Base-by-base conservation (phyloP, 2,888 invertebrate genomes). In the Eumerus sabulonum region DNA sequence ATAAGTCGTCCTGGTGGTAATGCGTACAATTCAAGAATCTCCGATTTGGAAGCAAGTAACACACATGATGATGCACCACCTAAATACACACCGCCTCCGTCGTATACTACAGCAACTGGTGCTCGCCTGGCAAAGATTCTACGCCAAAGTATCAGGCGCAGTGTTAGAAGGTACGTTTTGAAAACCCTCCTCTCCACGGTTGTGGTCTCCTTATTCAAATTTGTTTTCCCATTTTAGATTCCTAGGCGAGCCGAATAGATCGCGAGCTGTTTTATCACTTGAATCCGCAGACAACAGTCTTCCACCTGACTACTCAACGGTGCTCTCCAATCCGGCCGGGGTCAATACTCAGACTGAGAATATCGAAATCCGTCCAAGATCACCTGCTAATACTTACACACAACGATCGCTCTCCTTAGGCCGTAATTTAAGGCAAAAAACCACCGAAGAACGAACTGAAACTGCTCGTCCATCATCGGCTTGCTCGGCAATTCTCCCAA, bases 11-110 rank as follows among this genome's bases (percentile, higher is more conserved):
- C 82, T 12, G 76, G 74, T 11, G 82, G 85, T 18, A 47, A 60
- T 54, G 53, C 70, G 35, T 54, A 56, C 62, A 66, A 68, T 57
- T 44, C 63, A 27, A 76, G 66, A 40, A 63, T 19, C 35, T 73
- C 70, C 42, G 84, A 83, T 57, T 13, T 82, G 7, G 83, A 84
- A 76, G 76, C 82, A 1, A 81, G 85, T 85, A 16, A 85, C 85
- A 12, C 51, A 14, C 82, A 86, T 47, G 92, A 92, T 84, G 96
- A 96, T 90, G 95, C 96, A 1, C 96, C 96, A 2, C 97, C 97
- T 56, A 97, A 97, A 88, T 97, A 97, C 89, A 97, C 96, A 0
- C 97, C 97, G 0, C 97, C 97, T 1, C 97, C 97, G 0, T 96
- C 96, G 0, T 97, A 97, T 86, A 95, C 96, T 35, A 96, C 96